These are phyloP conservation scores for Sarcophaga variegata DNA, from an alignment of 2,888 invertebrate genomes.

Conservation along the genomic window DNA sequence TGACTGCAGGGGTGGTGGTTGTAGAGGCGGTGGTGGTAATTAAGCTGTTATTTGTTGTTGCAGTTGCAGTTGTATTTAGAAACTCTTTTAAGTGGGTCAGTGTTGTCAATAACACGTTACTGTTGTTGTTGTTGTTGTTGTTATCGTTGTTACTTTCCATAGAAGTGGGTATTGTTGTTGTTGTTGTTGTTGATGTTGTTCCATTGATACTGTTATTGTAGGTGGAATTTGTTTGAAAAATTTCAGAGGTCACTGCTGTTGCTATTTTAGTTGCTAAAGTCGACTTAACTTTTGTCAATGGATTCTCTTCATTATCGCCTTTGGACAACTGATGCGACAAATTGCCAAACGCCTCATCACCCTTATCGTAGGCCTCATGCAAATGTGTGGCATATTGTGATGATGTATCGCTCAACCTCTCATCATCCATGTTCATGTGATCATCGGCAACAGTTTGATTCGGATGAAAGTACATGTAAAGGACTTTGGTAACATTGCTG, in stretches of 20 bases:
- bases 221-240: slow-evolving; percentile 59
- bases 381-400: neutral
- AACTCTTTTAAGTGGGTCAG: slow-evolving; percentile 64
- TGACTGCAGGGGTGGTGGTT: slow-evolving; percentile 41
- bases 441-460: slow-evolving; percentile 65
- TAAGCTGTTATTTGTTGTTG: slow-evolving; percentile 31
- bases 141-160: slow-evolving; percentile 6
- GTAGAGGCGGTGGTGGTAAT: slow-evolving; percentile 22
- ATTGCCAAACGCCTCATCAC: slow-evolving; percentile 8
- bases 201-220: slow-evolving; percentile 50
- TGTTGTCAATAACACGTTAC: slow-evolving; percentile 65
- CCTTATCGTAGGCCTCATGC: neutral
- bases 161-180: slow-evolving; percentile 29
- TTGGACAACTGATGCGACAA: slow-evolving; percentile 24
- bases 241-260: slow-evolving; percentile 63
- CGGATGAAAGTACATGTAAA: slow-evolving; percentile 71
- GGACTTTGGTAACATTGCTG: slow-evolving; percentile 71
- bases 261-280: slow-evolving; percentile 64
- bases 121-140: slow-evolving; percentile 42
- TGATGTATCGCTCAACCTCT: too few species aligned
- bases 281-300: slow-evolving; percentile 42
- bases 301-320: neutral
- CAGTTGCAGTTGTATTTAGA: slow-evolving; percentile 50
- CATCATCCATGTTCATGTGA: too few species aligned
- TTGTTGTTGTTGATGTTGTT: slow-evolving; percentile 41